These are phyloP conservation scores for Cataglyphis cursor DNA, from an alignment of 2,888 invertebrate species.

Conservation along the genomic window DNA sequence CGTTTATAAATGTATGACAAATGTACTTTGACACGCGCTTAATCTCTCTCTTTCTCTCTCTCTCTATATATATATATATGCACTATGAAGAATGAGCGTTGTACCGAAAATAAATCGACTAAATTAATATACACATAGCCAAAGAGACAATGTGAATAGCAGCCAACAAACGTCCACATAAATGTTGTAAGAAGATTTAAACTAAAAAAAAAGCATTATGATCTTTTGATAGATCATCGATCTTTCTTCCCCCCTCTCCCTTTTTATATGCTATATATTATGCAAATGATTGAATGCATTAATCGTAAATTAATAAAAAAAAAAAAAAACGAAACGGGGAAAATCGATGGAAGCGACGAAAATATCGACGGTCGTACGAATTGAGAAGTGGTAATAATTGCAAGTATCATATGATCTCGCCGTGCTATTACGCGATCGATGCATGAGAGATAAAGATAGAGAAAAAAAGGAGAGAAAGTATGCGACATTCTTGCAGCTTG, in stretches of 20 bases:
- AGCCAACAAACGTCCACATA: conserved; percentile 40
- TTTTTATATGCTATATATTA: conserved; percentile 8
- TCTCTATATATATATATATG: no score
- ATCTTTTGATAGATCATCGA: conserved; percentile 31
- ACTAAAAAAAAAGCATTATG: conserved; percentile 15
- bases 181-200: conserved; percentile 32
- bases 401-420: conserved; percentile 36
- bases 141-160: conserved; percentile 33
- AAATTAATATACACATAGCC: conserved; percentile 37
- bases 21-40: conserved; percentile 28
- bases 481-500: conserved; percentile 44
- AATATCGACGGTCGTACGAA: conserved; percentile 65
- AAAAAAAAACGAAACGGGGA: background rate
- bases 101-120: conserved; percentile 65
- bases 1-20: conserved; percentile 57
- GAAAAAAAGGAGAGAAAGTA: background rate
- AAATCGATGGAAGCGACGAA: conserved; percentile 12
- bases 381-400: conserved; percentile 64
- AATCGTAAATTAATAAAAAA: background rate
- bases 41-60: background rate
- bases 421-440: conserved; percentile 24
- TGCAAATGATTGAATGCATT: conserved; percentile 31
- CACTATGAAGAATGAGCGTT: conserved; percentile 54
- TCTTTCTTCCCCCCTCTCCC: background rate
- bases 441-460: background rate